Base-by-base conservation (phyloP, 1,140 invertebrate genomes). In the Bactericera cockerelli region DNA sequence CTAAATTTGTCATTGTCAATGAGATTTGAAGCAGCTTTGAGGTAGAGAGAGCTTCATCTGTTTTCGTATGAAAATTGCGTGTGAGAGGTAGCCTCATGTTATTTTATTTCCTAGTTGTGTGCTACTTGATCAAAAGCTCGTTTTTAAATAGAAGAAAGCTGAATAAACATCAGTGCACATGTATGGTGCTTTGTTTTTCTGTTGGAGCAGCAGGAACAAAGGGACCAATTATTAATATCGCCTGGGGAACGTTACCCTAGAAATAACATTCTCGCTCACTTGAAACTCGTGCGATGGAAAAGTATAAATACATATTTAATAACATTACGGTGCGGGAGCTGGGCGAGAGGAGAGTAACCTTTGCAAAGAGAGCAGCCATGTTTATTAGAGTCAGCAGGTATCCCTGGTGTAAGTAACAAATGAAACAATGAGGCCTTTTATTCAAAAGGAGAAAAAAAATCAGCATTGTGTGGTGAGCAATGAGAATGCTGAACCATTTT, bases 161-260 rank as follows among this genome's bases (percentile, higher is more conserved):
- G 22, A 19, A 22, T 49, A 49, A 49, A 49, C 19, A 16, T n/a
- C n/a, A 6, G 22, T 49, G 42, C n/a, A 31, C 28, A 31, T 31
- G 28, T 31, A 13, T 31, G n/a, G 28, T 31, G 28, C 28, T 49
- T 22, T 49, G 22, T 16, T 49, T 16, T 49, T 49, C 3, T 49
- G 42, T 49, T 31, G 28, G 13, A 31, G 42, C n/a, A 6, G 19
- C 42, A 19, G 42, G 19, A 49, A 49, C 42, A 49, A 49, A 49
- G 42, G 42, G 42, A 49, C 42, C 42, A 49, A 49, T 49, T 49
- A 49, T 49, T 49, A 49, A 49, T 49, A 49, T 49, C 42, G 42
- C 42, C 42, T 49, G 42, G 42, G 42, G 42, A 49, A 19, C 8
- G 42, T 22, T 49, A 10, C 42, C 6, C 42, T 49, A 49, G 42